phyloP scores from a whole-genome alignment of 2,888 invertebrate species.

The Dryococelus australis region DNA sequence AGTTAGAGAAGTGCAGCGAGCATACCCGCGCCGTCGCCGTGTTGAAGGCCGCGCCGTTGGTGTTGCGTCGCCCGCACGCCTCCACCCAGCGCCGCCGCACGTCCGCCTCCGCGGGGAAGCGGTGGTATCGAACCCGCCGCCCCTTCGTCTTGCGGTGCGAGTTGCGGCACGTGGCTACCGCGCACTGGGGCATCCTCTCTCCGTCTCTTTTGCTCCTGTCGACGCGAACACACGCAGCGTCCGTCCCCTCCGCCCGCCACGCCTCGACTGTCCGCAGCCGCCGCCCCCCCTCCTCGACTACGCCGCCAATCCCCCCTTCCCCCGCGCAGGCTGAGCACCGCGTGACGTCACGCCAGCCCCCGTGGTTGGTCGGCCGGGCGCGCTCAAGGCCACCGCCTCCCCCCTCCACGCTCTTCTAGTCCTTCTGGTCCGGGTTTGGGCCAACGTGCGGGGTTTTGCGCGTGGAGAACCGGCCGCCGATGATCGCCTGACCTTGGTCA shows the following conservation, averaged over 20 bases:
- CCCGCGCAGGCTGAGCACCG: constrained; percentile 43
- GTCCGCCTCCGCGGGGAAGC: constrained; percentile 64
- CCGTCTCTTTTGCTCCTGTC: background rate
- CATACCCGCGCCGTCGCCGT: constrained; percentile 65
- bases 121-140: constrained; percentile 65
- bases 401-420: background rate
- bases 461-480: constrained; percentile 1
- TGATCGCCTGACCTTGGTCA: background rate
- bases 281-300: constrained; percentile 31
- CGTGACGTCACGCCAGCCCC: constrained; percentile 42
- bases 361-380: constrained; percentile 31
- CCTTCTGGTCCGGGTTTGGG: background rate
- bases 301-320: constrained; percentile 27
- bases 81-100: constrained; percentile 63
- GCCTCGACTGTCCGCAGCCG: constrained; percentile 38
- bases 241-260: constrained; percentile 38
- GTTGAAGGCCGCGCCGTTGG: constrained; percentile 60
- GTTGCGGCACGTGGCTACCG: constrained; percentile 65
- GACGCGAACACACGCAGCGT: constrained; percentile 19
- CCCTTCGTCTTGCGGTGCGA: constrained; percentile 66
- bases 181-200: constrained; percentile 65
- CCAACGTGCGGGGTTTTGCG: background rate
- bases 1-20: constrained; percentile 62
- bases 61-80: constrained; percentile 64
- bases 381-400: constrained; percentile 20